Conservation (phyloP, 2,113 vertebrate genomes). For the Rhodinocichla rosea region DNA sequence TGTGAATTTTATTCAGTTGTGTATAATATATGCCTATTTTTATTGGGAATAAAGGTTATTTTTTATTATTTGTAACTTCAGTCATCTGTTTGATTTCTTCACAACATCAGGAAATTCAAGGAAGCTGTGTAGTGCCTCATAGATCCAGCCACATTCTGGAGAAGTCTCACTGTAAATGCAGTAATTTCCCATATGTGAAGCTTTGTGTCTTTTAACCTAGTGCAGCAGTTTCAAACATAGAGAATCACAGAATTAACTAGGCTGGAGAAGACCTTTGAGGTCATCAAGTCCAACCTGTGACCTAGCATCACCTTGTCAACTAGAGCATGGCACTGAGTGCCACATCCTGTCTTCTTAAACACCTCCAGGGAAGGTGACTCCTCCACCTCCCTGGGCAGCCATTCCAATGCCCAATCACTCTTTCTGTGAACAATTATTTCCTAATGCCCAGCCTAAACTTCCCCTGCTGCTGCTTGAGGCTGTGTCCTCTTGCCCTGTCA, state of each 20-base stretch:
- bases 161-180: neutral
- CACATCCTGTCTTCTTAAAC: neutral
- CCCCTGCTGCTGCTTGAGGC: neutral
- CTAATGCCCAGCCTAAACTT: neutral
- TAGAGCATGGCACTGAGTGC: neutral
- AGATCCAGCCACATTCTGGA: neutral
- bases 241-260: neutral
- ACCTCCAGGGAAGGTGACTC: neutral
- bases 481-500: neutral
- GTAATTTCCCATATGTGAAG: neutral
- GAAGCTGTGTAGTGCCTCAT: neutral
- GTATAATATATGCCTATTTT: neutral
- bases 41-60: constrained; percentile 44
- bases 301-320: no score
- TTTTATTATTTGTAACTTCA: constrained; percentile 24
- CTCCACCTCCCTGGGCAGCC: neutral
- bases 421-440: neutral
- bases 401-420: neutral
- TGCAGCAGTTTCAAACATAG: neutral
- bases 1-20: neutral
- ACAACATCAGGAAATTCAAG: neutral
- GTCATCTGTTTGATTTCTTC: neutral
- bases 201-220: neutral
- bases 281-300: neutral
- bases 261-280: neutral